phyloP scores from a whole-genome alignment of 2,888 invertebrate genomes.

The Patella depressa region DNA sequence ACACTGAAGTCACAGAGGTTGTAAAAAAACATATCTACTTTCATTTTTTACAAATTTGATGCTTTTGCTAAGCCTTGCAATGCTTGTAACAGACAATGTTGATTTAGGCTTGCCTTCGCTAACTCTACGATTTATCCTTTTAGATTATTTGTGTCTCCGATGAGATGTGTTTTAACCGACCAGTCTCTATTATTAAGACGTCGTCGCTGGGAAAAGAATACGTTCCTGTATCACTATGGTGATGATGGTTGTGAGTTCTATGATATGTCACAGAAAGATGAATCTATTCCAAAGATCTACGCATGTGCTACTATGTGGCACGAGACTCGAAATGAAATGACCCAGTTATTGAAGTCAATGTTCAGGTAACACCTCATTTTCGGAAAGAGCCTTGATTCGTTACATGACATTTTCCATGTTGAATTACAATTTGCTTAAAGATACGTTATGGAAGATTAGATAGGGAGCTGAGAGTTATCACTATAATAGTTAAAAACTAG shows the following conservation, averaged over 20 bases:
- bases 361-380: slow-evolving; percentile 53
- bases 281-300: slow-evolving; percentile 61
- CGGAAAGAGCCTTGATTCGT: no score
- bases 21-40: no score
- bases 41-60: no score
- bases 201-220: slow-evolving; percentile 73
- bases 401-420: no score
- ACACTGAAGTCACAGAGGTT: no score
- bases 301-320: slow-evolving; percentile 71
- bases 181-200: slow-evolving; percentile 95
- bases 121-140: background rate
- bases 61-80: no score
- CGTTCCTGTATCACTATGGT: slow-evolving; percentile 1
- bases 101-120: background rate
- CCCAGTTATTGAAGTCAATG: slow-evolving; percentile 67
- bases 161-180: slow-evolving; percentile 94
- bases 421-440: no score
- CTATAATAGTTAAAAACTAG: no score
- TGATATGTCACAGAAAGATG: background rate
- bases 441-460: no score
- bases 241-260: slow-evolving; percentile 5
- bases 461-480: no score
- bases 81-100: no score
- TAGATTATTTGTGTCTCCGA: slow-evolving; percentile 88
- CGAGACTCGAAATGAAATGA: slow-evolving; percentile 68